Evolutionary conservation across 2,797 vertebrate genomes (phyloP), one percentile per base, ranked within the genome.

Genomic region (Intellagama lesueurii): DNA sequence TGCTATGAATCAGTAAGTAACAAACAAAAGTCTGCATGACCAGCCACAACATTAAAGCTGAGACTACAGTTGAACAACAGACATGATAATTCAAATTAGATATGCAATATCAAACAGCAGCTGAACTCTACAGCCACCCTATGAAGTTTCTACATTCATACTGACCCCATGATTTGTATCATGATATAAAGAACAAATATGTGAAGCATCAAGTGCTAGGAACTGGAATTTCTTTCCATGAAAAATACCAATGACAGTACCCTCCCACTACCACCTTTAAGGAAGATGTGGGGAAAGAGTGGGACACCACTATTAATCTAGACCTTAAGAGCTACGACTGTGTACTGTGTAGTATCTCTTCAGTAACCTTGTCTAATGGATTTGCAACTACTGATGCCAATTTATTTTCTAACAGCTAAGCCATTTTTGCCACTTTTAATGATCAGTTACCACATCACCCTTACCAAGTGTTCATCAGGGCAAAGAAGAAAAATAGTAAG

Each of bases 331-430:
- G 19, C 80, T 94, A 64, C 4, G 12, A 64, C 17, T 64, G 60
- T 14, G 14, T 64, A 64, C 16, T 64, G 60, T 64, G 4, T 64
- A 64, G 60, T 64, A 91, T 75, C 87, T 84, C 78, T 91, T 92
- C 91, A 86, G 47, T 81, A 94, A 91, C 5, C 52, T 12, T 47
- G 49, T 5, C 30, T 35, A 89, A 64, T 81, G 91, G 79, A 87
- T 92, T 72, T 92, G 9, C 80, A 93, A 91, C 68, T 60, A 73
- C 28, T 91, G 66, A 92, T 35, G 76, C 73, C 73, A n/a, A 88
- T 93, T 94, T 95, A 89, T 92, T 94, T 94, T 94, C 89, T 90
- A 92, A 83, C 64, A 90, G 84, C 82, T 87, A 88, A 90, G 90
- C 60, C 26, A 81, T 85, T 90, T 94, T 92, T 90, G 78, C 80